Base-by-base conservation (phyloP, 2,113 vertebrate species). In the Bubo blakistoni region DNA sequence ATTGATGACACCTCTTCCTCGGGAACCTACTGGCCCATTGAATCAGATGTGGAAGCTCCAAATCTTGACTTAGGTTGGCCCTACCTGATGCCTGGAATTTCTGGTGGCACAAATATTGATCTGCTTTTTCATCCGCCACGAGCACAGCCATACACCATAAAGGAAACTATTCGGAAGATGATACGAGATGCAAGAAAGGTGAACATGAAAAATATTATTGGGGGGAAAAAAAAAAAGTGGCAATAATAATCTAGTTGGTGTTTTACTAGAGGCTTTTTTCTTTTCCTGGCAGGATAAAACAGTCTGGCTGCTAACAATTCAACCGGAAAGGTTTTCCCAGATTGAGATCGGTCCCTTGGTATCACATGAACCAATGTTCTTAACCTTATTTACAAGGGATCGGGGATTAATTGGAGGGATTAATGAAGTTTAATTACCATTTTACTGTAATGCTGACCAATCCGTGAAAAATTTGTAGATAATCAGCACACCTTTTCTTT, bases 21-120 rank as follows among this genome's bases (percentile, higher is more conserved):
- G 0, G 99, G 99, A 81, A 99, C 99, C 0, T 99, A 99, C 91
- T 99, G 99, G 99, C 99, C 99, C 13, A 58, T 98, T 57, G 98
- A 99, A 86, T 99, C 99, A 2, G 99, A 99, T 73, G 98, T 98
- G 90, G 98, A 98, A 66, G 98, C 99, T 7, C 99, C 99, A 62
- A 98, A 99, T 92, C 98, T 99, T 95, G 99, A 99, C 40, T 97
- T 99, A 71, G 99, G 99, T 10, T 99, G 99, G 99, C 99, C 99
- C 0, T 98, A 98, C 20, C 88, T 99, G 83, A 97, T 98, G 96
- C 98, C 98, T 22, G 98, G 98, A 80, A 98, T 97, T 42, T 94
- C 98, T 32, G 98, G 97, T 22, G 96, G 98, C 66, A 99, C 99
- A 7, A 99, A 99, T 77, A 98, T 99, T 69, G 98, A 99, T 40